Conservation (phyloP, 2,888 invertebrate species). For the Acleris laterana region DNA sequence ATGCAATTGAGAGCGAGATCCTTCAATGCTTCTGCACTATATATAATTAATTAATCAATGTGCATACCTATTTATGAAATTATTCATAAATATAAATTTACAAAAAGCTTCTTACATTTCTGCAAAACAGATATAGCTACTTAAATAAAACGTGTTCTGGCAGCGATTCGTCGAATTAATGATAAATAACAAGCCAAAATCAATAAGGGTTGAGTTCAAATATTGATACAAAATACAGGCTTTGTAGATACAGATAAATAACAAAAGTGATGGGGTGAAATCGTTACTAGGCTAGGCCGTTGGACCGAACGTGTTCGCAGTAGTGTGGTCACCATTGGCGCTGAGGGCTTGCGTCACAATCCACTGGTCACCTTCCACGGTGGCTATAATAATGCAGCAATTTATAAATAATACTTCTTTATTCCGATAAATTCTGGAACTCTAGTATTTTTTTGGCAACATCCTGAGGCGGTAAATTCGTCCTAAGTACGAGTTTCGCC, state of each 20-base stretch:
- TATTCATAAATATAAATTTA: background rate
- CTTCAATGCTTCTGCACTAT: background rate
- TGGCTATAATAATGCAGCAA: constrained; percentile 46
- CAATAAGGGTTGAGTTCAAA: constrained; percentile 1
- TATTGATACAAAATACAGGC: constrained; percentile 8
- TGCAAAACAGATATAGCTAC: constrained; percentile 18
- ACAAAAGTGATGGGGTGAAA: constrained; percentile 63
- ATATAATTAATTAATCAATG: background rate
- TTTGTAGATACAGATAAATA: constrained; percentile 47
- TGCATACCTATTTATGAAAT: background rate
- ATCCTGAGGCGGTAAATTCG: too few species aligned
- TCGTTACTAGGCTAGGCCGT: constrained; percentile 58
- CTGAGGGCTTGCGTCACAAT: constrained; percentile 62
- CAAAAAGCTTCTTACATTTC: too few species aligned
- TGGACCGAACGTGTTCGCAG: constrained; percentile 65
- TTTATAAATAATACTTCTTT: constrained; percentile 37
- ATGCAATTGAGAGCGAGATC: background rate
- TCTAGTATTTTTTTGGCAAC: too few species aligned
- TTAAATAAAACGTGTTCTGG: constrained; percentile 23
- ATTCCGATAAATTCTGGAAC: background rate
- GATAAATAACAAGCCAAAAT: constrained; percentile 1
- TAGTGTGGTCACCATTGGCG: constrained; percentile 3
- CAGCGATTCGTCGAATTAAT: constrained; percentile 16
- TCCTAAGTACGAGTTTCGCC: too few species aligned
- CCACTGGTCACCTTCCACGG: constrained; percentile 41